phyloP scores from a whole-genome alignment of 2,797 vertebrate species.

The Enteromius argenteus region DNA sequence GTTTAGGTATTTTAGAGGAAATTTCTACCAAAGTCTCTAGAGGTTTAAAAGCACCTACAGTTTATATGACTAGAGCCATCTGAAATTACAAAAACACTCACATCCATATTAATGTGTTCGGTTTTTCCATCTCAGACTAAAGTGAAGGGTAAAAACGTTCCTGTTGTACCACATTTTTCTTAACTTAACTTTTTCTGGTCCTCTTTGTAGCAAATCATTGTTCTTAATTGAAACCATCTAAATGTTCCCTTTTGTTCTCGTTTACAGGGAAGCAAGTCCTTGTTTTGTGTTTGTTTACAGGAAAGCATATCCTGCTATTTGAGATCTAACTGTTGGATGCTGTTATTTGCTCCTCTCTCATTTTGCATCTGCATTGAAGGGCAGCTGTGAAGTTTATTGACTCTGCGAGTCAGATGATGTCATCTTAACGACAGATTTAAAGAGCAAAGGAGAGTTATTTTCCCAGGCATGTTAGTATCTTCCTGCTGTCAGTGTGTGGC shows the following conservation, averaged over 20 bases:
- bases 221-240: constrained; percentile 40
- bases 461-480: constrained; percentile 62
- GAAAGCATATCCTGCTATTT: constrained; percentile 5
- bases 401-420: constrained; percentile 69
- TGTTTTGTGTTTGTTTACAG: constrained; percentile 2
- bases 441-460: constrained; percentile 55
- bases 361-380: constrained; percentile 49
- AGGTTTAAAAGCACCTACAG: background rate
- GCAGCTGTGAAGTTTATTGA: constrained; percentile 55
- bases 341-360: constrained; percentile 50
- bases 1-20: background rate
- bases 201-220: constrained; percentile 12
- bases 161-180: background rate
- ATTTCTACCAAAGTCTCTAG: background rate
- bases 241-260: constrained; percentile 38
- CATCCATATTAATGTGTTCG: background rate
- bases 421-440: constrained; percentile 69
- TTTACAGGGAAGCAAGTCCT: background rate
- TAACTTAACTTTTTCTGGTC: constrained; percentile 7
- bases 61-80: background rate
- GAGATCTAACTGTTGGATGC: constrained; percentile 67
- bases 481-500: constrained; percentile 52
- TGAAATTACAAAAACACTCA: background rate
- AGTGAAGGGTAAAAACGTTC: background rate
- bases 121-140: background rate